Conservation (phyloP, 1,140 invertebrate genomes). For the Drosophila santomea region DNA sequence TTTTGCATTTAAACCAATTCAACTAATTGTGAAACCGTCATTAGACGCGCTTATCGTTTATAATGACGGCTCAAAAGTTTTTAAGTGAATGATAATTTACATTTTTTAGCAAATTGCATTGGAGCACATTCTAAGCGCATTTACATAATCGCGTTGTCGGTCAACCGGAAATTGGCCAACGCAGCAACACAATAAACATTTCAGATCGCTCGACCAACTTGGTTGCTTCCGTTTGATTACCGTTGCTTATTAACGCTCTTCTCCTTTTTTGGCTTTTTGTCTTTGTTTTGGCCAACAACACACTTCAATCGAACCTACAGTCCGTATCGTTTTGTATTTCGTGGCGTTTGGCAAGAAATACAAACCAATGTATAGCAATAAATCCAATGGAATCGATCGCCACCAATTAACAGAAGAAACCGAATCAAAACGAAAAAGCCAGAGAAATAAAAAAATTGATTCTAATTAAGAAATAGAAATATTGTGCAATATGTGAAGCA, state of each 20-base stretch:
- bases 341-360: conserved; percentile 15
- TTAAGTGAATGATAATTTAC: conserved; percentile 38
- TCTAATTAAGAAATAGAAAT: conserved; percentile 65
- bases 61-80: conserved; percentile 30
- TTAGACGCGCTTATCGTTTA: conserved; percentile 28
- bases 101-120: conserved; percentile 43
- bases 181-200: conserved; percentile 35
- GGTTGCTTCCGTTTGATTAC: conserved; percentile 74
- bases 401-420: conserved; percentile 43
- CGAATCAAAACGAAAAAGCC: conserved; percentile 27
- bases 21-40: conserved; percentile 20
- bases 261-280: conserved; percentile 22
- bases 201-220: conserved; percentile 42
- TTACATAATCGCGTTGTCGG: conserved; percentile 42
- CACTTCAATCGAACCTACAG: conserved; percentile 9
- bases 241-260: conserved; percentile 34
- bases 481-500: conserved; percentile 44
- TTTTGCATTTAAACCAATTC: conserved; percentile 10
- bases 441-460: conserved; percentile 22
- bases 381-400: conserved; percentile 45
- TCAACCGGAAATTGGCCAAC: conserved; percentile 74
- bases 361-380: conserved; percentile 35
- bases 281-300: not conserved
- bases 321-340: conserved; percentile 28
- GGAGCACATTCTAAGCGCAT: conserved; percentile 33